Conservation (phyloP, 1,140 invertebrate genomes). For the Dryas iulia region DNA sequence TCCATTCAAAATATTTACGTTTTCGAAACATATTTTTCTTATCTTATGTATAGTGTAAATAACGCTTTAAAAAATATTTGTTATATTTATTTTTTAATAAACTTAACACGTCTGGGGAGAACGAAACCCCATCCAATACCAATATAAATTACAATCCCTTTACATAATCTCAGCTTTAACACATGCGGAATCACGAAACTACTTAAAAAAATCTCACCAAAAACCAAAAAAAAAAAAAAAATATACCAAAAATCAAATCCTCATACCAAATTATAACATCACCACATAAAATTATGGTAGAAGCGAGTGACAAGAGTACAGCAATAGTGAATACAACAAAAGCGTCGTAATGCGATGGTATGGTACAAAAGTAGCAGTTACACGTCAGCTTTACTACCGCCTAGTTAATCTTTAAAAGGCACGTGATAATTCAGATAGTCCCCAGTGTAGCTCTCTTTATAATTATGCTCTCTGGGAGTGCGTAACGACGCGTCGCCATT, state of each 20-base stretch:
- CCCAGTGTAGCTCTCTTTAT: constrained; percentile 35
- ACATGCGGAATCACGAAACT: neutral
- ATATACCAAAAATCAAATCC: neutral
- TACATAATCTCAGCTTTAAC: neutral
- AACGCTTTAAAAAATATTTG: too few species aligned
- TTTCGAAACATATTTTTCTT: too few species aligned
- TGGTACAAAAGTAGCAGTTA: constrained; percentile 2
- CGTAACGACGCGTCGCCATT: constrained; percentile 63
- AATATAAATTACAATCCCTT: neutral
- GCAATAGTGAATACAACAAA: neutral
- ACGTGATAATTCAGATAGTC: constrained; percentile 38
- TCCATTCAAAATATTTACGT: too few species aligned
- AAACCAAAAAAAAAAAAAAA: neutral
- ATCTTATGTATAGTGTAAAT: too few species aligned
- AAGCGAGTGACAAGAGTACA: neutral
- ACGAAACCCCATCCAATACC: neutral
- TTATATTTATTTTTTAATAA: too few species aligned
- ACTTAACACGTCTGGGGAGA: neutral
- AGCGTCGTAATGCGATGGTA: neutral
- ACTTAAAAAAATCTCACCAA: neutral
- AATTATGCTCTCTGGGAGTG: constrained; percentile 50
- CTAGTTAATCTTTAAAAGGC: constrained; percentile 37
- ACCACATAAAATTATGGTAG: neutral
- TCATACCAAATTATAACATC: neutral
- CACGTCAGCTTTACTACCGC: constrained; percentile 20